Evolutionary conservation across 2,888 invertebrate genomes (phyloP).

Genomic region (Arrhopalites spinosus): DNA sequence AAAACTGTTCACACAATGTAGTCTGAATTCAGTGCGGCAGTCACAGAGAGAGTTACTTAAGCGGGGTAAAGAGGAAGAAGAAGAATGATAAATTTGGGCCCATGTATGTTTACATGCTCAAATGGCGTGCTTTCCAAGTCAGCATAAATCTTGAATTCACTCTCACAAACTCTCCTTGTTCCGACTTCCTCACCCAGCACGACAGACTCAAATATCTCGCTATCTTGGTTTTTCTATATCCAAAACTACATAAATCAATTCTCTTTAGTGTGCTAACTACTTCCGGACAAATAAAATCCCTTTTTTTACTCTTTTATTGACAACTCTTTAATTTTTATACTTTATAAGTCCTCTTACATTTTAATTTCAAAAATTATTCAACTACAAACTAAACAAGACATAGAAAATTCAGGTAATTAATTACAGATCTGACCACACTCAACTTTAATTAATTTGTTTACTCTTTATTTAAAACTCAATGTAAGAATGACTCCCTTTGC

Average conservation of each 20-base stretch:
- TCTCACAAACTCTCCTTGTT: conserved; percentile 17
- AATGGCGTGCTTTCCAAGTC: no score
- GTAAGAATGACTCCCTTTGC: no score
- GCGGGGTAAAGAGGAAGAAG: conserved; percentile 13
- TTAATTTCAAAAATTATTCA: no score
- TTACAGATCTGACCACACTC: no score
- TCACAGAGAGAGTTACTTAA: background rate
- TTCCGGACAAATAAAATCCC: conserved; percentile 12
- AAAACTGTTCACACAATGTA: no score
- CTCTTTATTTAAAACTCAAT: no score
- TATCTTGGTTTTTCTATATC: background rate
- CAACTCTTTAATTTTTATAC: background rate
- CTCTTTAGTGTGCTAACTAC: conserved; percentile 18
- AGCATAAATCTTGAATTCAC: background rate
- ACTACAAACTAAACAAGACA: no score
- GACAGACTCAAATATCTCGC: background rate
- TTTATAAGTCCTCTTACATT: no score
- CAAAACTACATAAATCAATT: background rate
- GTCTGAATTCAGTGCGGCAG: conserved; percentile 12
- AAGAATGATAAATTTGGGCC: conserved; percentile 40
- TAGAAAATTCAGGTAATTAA: no score
- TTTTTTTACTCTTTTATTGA: no score
- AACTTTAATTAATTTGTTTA: no score
- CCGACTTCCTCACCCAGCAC: conserved; percentile 23
- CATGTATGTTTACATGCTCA: no score